These are phyloP conservation scores for Apostichopus leukothele DNA, from an alignment of 53 echinoderm and acorn worm species.

Conservation along the genomic window DNA sequence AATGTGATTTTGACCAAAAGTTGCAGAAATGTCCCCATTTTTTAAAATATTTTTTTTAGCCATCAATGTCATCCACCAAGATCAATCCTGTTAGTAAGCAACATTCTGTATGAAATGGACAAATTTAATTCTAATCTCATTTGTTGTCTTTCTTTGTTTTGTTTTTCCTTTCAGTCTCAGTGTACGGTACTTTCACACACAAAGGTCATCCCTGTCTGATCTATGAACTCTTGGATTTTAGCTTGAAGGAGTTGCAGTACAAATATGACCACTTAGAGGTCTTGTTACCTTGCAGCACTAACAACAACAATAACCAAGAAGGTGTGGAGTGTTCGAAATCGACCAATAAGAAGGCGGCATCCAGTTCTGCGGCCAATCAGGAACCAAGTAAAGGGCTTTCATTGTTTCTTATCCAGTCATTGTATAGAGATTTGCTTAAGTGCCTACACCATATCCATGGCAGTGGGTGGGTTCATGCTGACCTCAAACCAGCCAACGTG, in stretches of 20 bases:
- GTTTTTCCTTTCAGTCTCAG: conserved; percentile 61
- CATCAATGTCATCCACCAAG: too few species aligned
- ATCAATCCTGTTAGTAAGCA: too few species aligned
- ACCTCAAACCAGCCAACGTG: conserved; percentile 88
- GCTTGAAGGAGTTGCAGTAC: conserved; percentile 75
- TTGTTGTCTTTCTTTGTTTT: neutral
- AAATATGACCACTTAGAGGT: conserved; percentile 27
- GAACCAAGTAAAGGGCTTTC: conserved; percentile 70
- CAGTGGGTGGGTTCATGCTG: conserved; percentile 87
- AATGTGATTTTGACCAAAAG: too few species aligned
- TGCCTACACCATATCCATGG: conserved; percentile 76
- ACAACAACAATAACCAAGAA: conserved; percentile 45
- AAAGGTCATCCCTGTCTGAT: conserved; percentile 84
- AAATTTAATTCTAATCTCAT: too few species aligned
- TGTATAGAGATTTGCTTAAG: conserved; percentile 68
- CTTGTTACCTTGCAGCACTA: conserved; percentile 22
- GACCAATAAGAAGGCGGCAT: conserved; percentile 50
- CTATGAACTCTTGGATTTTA: conserved; percentile 84
- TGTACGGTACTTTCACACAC: conserved; percentile 80
- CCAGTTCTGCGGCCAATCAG: conserved; percentile 48
- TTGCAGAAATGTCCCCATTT: neutral
- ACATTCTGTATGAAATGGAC: too few species aligned
- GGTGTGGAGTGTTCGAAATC: conserved; percentile 15
- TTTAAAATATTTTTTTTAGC: too few species aligned
- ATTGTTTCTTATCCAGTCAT: conserved; percentile 70